A percentile compares a stretch with the other conserved stretches of the same genome.
These are phyloP conservation scores for Danio albolineatus DNA, from an alignment of 2,797 vertebrate species.

Conservation along the genomic window DNA sequence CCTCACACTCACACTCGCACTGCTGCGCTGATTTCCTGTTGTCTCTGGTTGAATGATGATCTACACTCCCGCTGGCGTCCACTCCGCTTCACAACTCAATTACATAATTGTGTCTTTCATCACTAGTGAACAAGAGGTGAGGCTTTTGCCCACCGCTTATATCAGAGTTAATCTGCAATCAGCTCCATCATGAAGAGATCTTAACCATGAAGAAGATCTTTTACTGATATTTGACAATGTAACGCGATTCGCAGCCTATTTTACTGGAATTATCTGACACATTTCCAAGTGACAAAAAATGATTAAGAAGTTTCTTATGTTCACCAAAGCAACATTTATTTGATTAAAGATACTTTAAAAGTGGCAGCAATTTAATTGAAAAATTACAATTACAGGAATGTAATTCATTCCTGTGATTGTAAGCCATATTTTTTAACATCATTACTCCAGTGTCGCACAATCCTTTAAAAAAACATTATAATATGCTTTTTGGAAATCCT, in stretches of 20 bases:
- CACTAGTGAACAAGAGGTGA: conserved; percentile 54
- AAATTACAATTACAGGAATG: too few species aligned
- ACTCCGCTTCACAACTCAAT: conserved; percentile 69
- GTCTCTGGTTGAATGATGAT: conserved; percentile 21
- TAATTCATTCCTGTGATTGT: neutral
- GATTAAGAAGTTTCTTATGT: neutral
- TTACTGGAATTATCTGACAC: neutral
- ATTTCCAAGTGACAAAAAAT: neutral
- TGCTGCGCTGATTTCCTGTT: conserved; percentile 36
- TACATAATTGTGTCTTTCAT: conserved; percentile 75
- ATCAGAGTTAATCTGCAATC: conserved; percentile 61
- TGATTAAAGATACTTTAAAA: neutral
- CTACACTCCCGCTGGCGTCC: conserved; percentile 59
- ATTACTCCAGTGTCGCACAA: neutral
- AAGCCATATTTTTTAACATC: neutral
- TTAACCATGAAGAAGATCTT: conserved; percentile 29
- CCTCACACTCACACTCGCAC: conserved; percentile 15
- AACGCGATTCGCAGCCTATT: neutral
- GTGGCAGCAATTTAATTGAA: neutral
- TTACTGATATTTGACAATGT: neutral
- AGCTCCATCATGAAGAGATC: conserved; percentile 66
- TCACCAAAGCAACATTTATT: neutral
- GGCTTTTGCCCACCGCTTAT: conserved; percentile 25
- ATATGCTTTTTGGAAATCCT: too few species aligned
- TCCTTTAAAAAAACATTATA: neutral